phyloP scores from a whole-genome alignment of 1,140 invertebrate genomes.

The Eulimnadia texana region DNA sequence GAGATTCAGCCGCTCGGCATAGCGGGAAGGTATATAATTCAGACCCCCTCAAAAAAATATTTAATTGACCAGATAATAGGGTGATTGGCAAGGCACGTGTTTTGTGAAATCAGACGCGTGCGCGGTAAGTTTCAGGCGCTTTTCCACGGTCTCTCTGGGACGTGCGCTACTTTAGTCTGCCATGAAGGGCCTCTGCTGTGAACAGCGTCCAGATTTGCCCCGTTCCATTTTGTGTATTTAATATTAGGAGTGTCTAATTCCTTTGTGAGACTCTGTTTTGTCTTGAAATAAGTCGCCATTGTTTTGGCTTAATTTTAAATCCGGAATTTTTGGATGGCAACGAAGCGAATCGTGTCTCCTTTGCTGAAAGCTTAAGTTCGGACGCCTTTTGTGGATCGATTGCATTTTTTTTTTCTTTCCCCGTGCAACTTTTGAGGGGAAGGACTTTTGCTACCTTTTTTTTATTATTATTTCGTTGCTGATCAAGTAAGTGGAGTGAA shows the following conservation, averaged over 20 bases:
- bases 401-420: background rate
- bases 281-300: no score
- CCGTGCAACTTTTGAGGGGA: background rate
- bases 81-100: background rate
- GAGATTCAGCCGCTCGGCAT: slow-evolving; percentile 58
- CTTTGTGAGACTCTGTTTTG: no score
- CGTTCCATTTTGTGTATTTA: no score
- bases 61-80: no score
- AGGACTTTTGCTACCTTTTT: no score
- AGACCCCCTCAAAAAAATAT: background rate
- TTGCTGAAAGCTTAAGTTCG: no score
- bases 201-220: background rate
- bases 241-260: no score
- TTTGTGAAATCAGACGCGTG: background rate
- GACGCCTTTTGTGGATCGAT: background rate
- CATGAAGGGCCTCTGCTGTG: background rate
- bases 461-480: no score
- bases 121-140: background rate
- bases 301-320: no score
- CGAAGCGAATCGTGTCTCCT: no score
- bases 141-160: background rate
- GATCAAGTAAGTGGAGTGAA: background rate
- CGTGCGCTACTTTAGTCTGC: background rate
- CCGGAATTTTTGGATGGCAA: no score
- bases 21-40: slow-evolving; percentile 45